A percentile compares a stretch with the other conserved stretches of the same genome.
phyloP scores from a whole-genome alignment of 2,113 vertebrate genomes.

The Gallinago paraguaiae region DNA sequence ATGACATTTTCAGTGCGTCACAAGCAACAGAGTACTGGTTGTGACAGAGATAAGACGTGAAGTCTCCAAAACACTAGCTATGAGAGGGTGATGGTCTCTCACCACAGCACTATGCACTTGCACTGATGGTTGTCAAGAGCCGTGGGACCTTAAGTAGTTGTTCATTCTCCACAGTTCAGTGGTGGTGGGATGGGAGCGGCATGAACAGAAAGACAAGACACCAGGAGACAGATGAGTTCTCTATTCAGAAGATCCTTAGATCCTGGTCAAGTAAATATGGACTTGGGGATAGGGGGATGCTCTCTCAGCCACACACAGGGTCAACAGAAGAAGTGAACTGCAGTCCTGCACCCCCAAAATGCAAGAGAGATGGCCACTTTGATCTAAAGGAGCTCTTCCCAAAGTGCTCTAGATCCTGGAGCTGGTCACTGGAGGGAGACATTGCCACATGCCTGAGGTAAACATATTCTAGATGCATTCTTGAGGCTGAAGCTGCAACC shows the following conservation, averaged over 20 bases:
- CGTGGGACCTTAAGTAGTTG: background rate
- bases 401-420: background rate
- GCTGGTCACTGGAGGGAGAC: constrained; percentile 53
- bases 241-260: background rate
- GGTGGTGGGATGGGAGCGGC: background rate
- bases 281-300: background rate
- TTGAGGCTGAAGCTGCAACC: background rate
- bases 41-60: background rate
- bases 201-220: background rate
- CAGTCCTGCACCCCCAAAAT: background rate
- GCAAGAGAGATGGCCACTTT: background rate
- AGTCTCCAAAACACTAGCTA: background rate
- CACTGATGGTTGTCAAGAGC: background rate
- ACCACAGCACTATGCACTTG: background rate
- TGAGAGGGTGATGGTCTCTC: background rate
- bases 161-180: background rate
- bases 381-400: background rate
- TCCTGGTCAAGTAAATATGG: background rate
- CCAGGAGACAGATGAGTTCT: background rate
- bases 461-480: background rate
- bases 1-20: background rate
- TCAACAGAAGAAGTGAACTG: background rate
- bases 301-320: background rate
- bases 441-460: background rate
- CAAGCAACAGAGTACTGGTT: background rate